Evolutionary conservation across 1,140 invertebrate species (phyloP).

Genomic region (Drosophila funebris): DNA sequence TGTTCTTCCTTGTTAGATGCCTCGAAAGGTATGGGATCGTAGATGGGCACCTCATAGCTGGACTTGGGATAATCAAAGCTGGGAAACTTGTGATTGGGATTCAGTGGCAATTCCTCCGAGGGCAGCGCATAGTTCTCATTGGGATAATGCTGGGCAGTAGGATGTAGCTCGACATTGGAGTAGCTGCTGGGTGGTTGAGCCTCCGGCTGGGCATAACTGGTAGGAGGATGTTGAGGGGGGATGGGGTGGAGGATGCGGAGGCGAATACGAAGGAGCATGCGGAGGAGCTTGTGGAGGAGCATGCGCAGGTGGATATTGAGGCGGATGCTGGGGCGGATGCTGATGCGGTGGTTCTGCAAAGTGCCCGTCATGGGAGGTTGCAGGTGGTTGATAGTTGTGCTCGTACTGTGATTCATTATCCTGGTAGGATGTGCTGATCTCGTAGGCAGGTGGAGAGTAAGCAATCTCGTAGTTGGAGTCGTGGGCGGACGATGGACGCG

Average conservation of each 20-base stretch:
- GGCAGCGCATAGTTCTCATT: conserved; percentile 64
- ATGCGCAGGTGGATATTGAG: conserved; percentile 11
- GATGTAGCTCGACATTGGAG: conserved; percentile 8
- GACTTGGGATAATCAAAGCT: conserved; percentile 79
- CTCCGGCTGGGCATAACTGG: conserved; percentile 20
- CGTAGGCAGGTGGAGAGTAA: conserved; percentile 72
- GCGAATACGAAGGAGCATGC: conserved; percentile 9
- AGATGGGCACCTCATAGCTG: conserved; percentile 81
- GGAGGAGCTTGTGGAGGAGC: conserved; percentile 11
- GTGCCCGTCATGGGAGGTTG: conserved; percentile 11
- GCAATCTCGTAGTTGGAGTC: conserved; percentile 60
- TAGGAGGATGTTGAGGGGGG: conserved; percentile 18
- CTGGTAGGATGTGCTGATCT: conserved; percentile 66
- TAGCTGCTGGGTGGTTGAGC: conserved; percentile 29
- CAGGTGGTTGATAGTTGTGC: conserved; percentile 41
- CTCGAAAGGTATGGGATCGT: conserved; percentile 79
- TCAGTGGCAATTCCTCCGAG: conserved; percentile 66
- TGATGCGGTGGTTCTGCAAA: conserved; percentile 18
- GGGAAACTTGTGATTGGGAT: conserved; percentile 65
- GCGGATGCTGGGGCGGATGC: conserved; percentile 6
- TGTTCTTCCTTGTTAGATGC: conserved; percentile 67
- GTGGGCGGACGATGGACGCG: conserved; percentile 14
- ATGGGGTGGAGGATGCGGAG: conserved; percentile 17
- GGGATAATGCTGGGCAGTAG: conserved; percentile 44
- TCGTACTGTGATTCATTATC: conserved; percentile 32